phyloP scores from a whole-genome alignment of 2,113 vertebrate genomes.

The Eleginops maclovinus region DNA sequence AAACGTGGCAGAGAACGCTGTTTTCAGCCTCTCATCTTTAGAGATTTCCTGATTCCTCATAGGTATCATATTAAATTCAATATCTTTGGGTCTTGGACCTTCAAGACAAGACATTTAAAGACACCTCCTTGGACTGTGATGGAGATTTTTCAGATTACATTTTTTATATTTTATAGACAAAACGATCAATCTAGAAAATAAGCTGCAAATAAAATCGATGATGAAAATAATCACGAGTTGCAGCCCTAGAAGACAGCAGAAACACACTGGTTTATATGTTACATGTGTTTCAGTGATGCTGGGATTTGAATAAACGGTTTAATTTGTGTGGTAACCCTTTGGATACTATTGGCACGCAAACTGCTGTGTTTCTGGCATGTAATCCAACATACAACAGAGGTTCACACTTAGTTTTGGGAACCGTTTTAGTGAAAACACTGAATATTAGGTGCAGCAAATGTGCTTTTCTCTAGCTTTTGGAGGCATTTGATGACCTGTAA shows the following conservation, averaged over 20 bases:
- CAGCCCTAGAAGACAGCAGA: background rate
- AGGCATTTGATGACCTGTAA: background rate
- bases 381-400: background rate
- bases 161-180: too few relatives aligned
- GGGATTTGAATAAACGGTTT: background rate
- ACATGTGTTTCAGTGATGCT: background rate
- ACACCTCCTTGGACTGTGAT: too few relatives aligned
- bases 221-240: too few relatives aligned
- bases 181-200: too few relatives aligned
- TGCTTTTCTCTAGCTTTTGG: background rate
- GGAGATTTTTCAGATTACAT: too few relatives aligned
- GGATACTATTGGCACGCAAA: background rate
- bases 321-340: background rate
- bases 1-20: too few relatives aligned
- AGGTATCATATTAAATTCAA: too few relatives aligned
- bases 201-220: too few relatives aligned
- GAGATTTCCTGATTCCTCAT: too few relatives aligned
- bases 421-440: background rate
- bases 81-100: too few relatives aligned
- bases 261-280: background rate
- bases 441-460: background rate
- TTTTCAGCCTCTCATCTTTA: too few relatives aligned
- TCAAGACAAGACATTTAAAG: too few relatives aligned
- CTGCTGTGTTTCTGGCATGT: background rate
- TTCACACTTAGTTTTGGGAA: background rate